These are phyloP conservation scores for Mesoclemmys tuberculata DNA, from an alignment of 2,113 vertebrate genomes.

Conservation along the genomic window DNA sequence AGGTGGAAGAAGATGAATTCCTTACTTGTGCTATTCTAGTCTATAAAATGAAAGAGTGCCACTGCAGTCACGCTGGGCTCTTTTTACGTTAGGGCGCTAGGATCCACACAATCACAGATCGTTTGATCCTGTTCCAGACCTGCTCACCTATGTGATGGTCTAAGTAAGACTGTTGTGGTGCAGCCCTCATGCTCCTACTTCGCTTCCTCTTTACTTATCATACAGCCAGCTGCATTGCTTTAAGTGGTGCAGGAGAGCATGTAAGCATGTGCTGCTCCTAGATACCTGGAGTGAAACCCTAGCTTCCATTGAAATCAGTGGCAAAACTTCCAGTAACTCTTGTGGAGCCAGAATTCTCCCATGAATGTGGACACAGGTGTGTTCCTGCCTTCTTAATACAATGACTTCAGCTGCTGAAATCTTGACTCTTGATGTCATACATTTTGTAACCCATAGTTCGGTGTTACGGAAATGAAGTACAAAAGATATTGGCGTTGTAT, in stretches of 20 bases:
- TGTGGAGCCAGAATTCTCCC: background rate
- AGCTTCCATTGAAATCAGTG: background rate
- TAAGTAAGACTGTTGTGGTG: background rate
- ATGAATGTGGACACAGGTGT: background rate
- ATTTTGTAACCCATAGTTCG: background rate
- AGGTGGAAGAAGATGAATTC: background rate
- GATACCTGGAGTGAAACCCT: background rate
- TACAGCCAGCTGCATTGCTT: background rate
- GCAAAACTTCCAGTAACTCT: background rate
- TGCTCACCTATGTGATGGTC: background rate
- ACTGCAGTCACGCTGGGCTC: background rate
- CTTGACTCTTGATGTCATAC: background rate
- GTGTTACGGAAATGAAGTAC: background rate
- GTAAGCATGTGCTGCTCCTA: background rate
- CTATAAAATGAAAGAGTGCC: background rate
- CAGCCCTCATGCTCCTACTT: background rate
- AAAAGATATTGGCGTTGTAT: background rate
- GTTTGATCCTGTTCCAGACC: background rate
- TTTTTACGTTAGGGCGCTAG: background rate
- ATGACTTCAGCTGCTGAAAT: background rate
- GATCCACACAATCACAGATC: background rate
- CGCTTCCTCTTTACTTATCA: background rate
- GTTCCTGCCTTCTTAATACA: background rate
- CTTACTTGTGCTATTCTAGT: background rate
- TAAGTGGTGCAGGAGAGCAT: background rate